Percentiles rank a stretch among this genome's conserved stretches.
Evolutionary conservation across 2,888 invertebrate species (phyloP).

Genomic region (Anodontia alba): DNA sequence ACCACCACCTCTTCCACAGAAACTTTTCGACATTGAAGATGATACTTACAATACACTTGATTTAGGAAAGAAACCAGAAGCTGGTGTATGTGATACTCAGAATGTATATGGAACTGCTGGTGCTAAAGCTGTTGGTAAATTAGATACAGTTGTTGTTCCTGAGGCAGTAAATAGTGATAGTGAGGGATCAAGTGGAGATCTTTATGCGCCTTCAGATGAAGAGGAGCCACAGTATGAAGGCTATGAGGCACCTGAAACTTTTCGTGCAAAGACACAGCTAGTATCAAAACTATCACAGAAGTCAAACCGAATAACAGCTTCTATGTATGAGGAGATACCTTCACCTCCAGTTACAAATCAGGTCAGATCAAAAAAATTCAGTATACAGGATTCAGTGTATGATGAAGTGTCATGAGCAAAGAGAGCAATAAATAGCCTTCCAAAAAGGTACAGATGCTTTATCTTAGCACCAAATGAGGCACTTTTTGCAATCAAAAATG

Average conservation of each 20-base stretch:
- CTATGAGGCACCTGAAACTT: conserved; percentile 28
- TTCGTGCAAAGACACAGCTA: neutral
- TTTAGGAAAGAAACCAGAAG: conserved; percentile 2
- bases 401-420: conserved; percentile 27
- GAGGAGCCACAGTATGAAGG: conserved; percentile 35
- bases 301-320: neutral
- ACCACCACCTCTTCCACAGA: conserved; percentile 37
- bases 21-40: conserved; percentile 37
- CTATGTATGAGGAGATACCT: conserved; percentile 21
- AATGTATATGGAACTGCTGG: conserved; percentile 57
- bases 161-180: neutral
- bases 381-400: conserved; percentile 34
- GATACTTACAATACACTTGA: conserved; percentile 42
- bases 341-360: conserved; percentile 5
- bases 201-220: conserved; percentile 14
- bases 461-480: no score
- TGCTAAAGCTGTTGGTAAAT: conserved; percentile 38
- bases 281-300: neutral
- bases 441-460: no score
- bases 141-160: conserved; percentile 31
- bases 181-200: conserved; percentile 3
- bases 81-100: neutral
- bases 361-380: conserved; percentile 14
- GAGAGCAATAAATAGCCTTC: no score
- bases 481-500: no score